Evolutionary conservation across 2,113 vertebrate genomes (phyloP).

Genomic region (Prietella phreatophila): DNA sequence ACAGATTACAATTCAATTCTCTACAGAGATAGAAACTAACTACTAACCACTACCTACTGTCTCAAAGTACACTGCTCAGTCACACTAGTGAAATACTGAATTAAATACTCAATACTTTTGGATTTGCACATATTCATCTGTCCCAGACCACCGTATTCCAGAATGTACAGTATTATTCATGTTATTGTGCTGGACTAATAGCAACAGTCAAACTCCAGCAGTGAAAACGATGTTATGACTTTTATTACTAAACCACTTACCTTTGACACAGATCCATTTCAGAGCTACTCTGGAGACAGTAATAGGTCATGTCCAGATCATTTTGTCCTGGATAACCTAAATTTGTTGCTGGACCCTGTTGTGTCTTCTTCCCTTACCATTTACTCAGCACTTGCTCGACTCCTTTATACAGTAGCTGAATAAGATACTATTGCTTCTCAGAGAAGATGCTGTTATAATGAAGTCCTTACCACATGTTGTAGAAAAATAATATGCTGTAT

Average conservation of each 20-base stretch:
- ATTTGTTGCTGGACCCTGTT: background rate
- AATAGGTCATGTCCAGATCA: background rate
- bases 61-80: background rate
- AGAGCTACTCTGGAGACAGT: background rate
- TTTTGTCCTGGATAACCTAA: background rate
- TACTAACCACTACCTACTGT: background rate
- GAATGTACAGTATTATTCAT: background rate
- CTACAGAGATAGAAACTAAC: background rate
- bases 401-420: no score
- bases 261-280: conserved; percentile 12
- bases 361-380: background rate
- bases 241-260: conserved; percentile 8
- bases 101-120: background rate
- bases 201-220: background rate
- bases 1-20: background rate
- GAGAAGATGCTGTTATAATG: background rate
- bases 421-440: background rate
- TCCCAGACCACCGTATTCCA: background rate
- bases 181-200: background rate
- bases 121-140: background rate
- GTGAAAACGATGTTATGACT: background rate
- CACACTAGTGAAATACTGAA: background rate
- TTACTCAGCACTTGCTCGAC: background rate
- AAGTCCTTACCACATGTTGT: background rate
- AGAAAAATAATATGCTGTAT: background rate